Percentiles rank a stretch among this genome's conserved stretches.
Conservation (phyloP, 2,888 invertebrate genomes). For the Andrena bucephala region DNA sequence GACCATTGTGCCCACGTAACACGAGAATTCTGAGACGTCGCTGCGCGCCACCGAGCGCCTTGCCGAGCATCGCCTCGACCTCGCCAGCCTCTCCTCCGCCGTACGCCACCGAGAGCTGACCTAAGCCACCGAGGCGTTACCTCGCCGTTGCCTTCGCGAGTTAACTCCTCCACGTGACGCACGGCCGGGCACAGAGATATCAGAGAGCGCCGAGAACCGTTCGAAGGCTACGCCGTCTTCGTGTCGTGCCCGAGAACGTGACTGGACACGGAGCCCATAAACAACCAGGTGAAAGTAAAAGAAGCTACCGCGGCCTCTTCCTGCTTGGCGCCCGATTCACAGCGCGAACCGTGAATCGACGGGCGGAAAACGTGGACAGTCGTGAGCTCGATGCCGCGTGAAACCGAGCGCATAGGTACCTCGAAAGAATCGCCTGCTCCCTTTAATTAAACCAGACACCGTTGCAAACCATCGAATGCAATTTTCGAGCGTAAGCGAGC, state of each 20-base stretch:
- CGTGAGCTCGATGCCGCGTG: not conserved
- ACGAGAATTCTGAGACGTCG: conserved; percentile 27
- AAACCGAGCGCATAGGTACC: too few species aligned
- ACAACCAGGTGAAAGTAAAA: conserved; percentile 58
- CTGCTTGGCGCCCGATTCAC: not conserved
- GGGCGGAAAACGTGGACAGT: conserved; percentile 8
- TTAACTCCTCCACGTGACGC: conserved; percentile 14
- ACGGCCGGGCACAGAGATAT: not conserved
- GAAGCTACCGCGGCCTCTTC: conserved; percentile 16
- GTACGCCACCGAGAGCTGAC: conserved; percentile 4
- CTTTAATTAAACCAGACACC: conserved; percentile 10
- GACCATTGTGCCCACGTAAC: conserved; percentile 44
- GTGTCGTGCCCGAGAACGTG: not conserved
- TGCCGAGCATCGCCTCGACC: conserved; percentile 20
- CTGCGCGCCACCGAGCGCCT: conserved; percentile 13
- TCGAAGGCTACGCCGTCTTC: not conserved
- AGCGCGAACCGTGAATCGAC: not conserved
- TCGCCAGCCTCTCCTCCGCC: not conserved
- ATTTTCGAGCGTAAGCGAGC: too few species aligned
- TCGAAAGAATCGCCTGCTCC: not conserved
- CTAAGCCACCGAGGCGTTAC: not conserved
- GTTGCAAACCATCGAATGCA: too few species aligned
- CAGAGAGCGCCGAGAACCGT: not conserved
- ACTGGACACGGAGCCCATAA: conserved; percentile 25
- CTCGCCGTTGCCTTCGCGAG: conserved; percentile 8